Evolutionary conservation across 2,797 vertebrate species (phyloP).

Genomic region (Gobio occitaniae): DNA sequence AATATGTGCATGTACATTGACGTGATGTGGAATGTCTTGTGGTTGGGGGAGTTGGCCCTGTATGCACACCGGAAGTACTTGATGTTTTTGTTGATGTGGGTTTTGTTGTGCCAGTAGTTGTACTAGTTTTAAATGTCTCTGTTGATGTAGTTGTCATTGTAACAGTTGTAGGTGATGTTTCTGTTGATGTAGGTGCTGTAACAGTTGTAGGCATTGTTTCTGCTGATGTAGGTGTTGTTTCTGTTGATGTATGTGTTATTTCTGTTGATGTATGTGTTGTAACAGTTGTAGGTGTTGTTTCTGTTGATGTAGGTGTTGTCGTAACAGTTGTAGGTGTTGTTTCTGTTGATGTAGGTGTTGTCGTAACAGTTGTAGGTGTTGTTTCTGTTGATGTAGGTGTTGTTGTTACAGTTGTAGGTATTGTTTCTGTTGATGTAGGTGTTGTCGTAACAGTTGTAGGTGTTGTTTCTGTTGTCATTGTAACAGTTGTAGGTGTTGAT

Average conservation of each 20-base stretch:
- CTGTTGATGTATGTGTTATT: neutral
- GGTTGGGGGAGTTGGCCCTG: neutral
- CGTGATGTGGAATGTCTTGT: neutral
- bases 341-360: neutral
- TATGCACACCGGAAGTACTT: rapidly evolving
- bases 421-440: neutral
- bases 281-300: neutral
- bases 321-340: neutral
- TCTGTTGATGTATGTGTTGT: neutral
- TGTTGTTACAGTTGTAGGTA: neutral
- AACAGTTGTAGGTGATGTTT: neutral
- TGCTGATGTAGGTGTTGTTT: conserved; percentile 1
- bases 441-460: neutral
- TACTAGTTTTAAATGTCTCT: no score
- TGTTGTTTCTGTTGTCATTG: neutral
- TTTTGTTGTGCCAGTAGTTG: neutral
- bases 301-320: neutral
- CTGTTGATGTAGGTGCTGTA: neutral
- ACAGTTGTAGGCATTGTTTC: neutral
- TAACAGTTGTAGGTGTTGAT: neutral
- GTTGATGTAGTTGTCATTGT: neutral
- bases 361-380: neutral
- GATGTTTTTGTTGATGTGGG: neutral
- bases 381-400: neutral
- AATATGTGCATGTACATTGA: conserved; percentile 20